phyloP scores from a whole-genome alignment of 2,797 vertebrate species.

The Mionectes olivaceus region DNA sequence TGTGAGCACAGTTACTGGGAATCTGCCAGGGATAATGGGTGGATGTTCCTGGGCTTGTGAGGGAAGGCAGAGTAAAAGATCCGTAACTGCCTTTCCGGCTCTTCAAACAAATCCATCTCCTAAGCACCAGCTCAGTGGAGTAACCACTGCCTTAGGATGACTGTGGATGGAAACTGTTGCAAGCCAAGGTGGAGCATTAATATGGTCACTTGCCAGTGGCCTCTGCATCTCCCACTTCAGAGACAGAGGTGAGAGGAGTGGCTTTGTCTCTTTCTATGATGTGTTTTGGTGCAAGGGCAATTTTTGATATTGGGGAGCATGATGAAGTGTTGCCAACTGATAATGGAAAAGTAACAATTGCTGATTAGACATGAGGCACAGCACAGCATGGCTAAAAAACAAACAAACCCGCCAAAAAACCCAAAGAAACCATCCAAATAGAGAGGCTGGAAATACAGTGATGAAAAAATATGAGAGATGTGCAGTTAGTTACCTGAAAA shows the following conservation, averaged over 20 bases:
- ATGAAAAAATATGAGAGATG: not conserved
- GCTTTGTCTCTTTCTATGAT: not conserved
- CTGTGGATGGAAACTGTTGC: not conserved
- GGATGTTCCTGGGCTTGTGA: not conserved
- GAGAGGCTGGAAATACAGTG: not conserved
- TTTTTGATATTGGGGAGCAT: not conserved
- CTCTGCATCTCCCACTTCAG: not conserved
- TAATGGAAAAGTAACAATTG: constrained; percentile 28
- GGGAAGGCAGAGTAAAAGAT: not conserved
- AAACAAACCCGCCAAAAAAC: too few species aligned
- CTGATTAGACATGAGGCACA: constrained; percentile 3
- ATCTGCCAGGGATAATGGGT: not conserved
- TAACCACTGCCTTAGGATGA: not conserved
- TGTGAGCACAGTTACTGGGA: not conserved
- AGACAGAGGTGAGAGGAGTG: not conserved
- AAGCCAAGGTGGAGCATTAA: not conserved
- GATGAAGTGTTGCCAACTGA: constrained; percentile 6
- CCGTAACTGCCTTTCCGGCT: not conserved
- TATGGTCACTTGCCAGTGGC: not conserved
- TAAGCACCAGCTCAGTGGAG: accelerated
- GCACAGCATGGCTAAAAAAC: not conserved
- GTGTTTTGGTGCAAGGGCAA: not conserved
- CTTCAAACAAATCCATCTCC: not conserved
- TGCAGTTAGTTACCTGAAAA: not conserved
- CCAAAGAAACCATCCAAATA: not conserved